These are phyloP conservation scores for Sepiola atlantica DNA, from an alignment of 2,888 invertebrate species.

Conservation along the genomic window DNA sequence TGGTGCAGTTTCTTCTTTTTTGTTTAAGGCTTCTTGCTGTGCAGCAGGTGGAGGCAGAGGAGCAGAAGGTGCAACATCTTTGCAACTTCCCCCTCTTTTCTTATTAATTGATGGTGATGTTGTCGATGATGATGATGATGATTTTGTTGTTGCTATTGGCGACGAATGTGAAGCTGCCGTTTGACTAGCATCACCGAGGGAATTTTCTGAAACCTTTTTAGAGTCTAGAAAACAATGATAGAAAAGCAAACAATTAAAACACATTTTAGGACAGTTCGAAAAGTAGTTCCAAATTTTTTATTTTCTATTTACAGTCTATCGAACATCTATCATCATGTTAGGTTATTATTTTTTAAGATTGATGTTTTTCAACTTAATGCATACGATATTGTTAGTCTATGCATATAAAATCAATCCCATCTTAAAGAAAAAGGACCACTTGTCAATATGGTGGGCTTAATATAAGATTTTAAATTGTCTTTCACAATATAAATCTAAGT, in stretches of 20 bases:
- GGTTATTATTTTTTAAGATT: too few species aligned
- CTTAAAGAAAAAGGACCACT: too few species aligned
- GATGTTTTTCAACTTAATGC: too few species aligned
- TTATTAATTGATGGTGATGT: neutral
- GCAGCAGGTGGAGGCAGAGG: neutral
- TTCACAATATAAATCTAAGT: too few species aligned
- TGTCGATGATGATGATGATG: too few species aligned
- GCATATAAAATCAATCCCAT: too few species aligned
- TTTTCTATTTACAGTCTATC: too few species aligned
- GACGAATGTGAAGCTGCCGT: neutral
- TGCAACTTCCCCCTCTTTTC: neutral
- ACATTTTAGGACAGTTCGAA: neutral
- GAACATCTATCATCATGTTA: too few species aligned
- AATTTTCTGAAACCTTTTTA: constrained; percentile 4
- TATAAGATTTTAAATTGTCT: too few species aligned
- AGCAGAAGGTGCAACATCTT: neutral
- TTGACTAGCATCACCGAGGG: neutral
- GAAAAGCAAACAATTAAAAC: neutral
- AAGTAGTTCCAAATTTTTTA: neutral
- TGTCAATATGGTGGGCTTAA: too few species aligned
- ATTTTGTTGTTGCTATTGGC: neutral
- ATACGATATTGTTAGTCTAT: too few species aligned
- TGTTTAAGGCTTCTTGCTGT: neutral
- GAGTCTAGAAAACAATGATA: neutral
- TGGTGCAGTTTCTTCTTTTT: neutral